Conservation (phyloP, 2,888 invertebrate species). For the Mechanitis mazaeus region DNA sequence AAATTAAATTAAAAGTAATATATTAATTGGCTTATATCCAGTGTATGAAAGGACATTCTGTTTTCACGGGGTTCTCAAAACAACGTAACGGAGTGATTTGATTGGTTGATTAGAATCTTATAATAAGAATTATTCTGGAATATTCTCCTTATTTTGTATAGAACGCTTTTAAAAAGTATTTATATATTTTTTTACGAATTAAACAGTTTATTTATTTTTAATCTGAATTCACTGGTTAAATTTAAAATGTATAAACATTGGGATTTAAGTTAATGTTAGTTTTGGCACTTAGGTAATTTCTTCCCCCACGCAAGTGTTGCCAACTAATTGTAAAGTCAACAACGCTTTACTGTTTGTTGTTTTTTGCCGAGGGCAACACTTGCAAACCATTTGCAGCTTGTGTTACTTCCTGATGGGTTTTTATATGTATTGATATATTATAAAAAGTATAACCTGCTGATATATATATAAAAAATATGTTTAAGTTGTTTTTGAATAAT, state of each 20-base stretch:
- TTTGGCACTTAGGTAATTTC: constrained; percentile 21
- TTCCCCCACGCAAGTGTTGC: constrained; percentile 32
- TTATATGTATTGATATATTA: constrained; percentile 3
- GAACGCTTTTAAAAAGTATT: constrained; percentile 1
- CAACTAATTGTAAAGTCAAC: constrained; percentile 56
- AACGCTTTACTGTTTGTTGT: constrained; percentile 50
- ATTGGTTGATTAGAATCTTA: not conserved
- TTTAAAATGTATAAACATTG: not conserved
- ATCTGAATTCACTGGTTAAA: not conserved
- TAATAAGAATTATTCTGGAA: too few species aligned
- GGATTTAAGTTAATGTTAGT: constrained; percentile 13
- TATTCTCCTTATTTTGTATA: not conserved
- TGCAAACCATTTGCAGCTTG: constrained; percentile 11
- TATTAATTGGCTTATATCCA: constrained; percentile 13
- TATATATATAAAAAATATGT: not conserved
- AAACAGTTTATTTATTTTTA: too few species aligned
- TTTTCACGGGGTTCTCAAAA: constrained; percentile 33
- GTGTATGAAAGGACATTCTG: constrained; percentile 36
- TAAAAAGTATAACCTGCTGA: not conserved
- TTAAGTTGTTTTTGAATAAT: too few species aligned
- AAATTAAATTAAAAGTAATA: not conserved
- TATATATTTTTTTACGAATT: too few species aligned
- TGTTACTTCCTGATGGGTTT: constrained; percentile 7
- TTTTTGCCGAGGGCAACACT: constrained; percentile 46
- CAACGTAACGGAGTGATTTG: constrained; percentile 20